Evolutionary conservation across 2,113 vertebrate species (phyloP), one percentile per base, ranked within the genome.

Genomic region (Anseranas semipalmata): DNA sequence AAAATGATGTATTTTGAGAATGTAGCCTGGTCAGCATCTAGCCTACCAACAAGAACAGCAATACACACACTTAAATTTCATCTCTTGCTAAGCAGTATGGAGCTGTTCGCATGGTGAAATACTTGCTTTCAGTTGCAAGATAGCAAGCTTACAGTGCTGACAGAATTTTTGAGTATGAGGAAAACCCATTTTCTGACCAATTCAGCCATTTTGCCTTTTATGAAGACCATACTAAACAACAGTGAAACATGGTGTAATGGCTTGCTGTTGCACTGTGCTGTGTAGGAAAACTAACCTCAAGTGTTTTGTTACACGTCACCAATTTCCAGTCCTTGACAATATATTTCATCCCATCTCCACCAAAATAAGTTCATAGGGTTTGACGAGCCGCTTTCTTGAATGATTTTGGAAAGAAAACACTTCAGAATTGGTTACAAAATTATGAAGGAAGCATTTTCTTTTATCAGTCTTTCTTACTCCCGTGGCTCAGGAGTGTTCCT

Each of bases 21-120:
- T 0, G 1, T 17, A 48, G 58, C 30, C 45, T 72, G 45, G 13
- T 27, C 0, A 0, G 39, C 35, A 74, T 68, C 48, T 45, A 65
- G 84, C 48, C 74, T 72, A 2, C 39, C 0, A 0, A 74, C 67
- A 41, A 66, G 46, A 89, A 33, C 24, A 59, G 53, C 71, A 28
- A 9, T 6, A 15, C 9, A 10, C 15, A 10, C 14, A 5, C 52
- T 37, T 63, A 15, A 1, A 5, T 59, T 74, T 60, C 70, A 70
- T 32, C 41, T 89, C 66, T 43, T 56, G n/a, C 39, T 41, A 58
- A 35, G 52, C 70, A 41, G 3, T 7, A 16, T 12, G 17, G 75
- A 76, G 50, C 27, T 66, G 37, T 41, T 71, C 37, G 19, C 2
- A 3, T 28, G 18, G 18, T 48, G 10, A 91, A 82, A 85, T 75